Evolutionary conservation across 1,140 invertebrate genomes (phyloP).

Genomic region (Neodiprion lecontei): DNA sequence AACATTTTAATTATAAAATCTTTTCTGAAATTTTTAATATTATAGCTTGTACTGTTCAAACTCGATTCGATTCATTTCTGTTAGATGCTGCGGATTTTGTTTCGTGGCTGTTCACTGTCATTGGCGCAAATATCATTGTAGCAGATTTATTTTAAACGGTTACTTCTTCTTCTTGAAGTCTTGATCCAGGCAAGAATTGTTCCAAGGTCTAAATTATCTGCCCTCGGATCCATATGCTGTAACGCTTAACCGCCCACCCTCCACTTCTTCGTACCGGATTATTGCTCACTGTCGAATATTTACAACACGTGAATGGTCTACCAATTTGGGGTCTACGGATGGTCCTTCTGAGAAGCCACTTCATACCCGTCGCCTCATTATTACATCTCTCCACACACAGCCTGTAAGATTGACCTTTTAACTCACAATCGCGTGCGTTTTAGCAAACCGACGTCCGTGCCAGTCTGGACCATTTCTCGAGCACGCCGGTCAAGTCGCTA

Average conservation of each 20-base stretch:
- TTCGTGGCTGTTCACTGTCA: conserved; percentile 9
- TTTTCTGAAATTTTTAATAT: neutral
- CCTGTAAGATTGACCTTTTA: neutral
- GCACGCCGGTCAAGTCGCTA: conserved; percentile 57
- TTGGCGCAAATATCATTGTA: too few species aligned
- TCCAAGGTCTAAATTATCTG: too few species aligned
- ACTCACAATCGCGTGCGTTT: neutral
- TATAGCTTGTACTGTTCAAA: conserved; percentile 3
- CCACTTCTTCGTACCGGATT: too few species aligned
- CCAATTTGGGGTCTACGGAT: too few species aligned
- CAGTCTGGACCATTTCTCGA: conserved; percentile 58
- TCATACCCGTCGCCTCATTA: neutral
- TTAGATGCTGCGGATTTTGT: conserved; percentile 14
- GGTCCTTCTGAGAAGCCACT: neutral
- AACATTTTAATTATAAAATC: conserved; percentile 8
- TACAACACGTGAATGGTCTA: too few species aligned
- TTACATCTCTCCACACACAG: neutral
- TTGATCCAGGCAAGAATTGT: too few species aligned
- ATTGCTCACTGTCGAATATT: too few species aligned
- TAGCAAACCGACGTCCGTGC: conserved; percentile 61
- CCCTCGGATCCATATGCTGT: too few species aligned
- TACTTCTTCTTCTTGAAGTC: too few species aligned
- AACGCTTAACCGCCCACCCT: too few species aligned
- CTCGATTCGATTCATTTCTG: conserved; percentile 11
- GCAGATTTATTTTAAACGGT: too few species aligned